These are phyloP conservation scores for Strigamia maritima DNA, from an alignment of 2,888 invertebrate genomes.

Conservation along the genomic window DNA sequence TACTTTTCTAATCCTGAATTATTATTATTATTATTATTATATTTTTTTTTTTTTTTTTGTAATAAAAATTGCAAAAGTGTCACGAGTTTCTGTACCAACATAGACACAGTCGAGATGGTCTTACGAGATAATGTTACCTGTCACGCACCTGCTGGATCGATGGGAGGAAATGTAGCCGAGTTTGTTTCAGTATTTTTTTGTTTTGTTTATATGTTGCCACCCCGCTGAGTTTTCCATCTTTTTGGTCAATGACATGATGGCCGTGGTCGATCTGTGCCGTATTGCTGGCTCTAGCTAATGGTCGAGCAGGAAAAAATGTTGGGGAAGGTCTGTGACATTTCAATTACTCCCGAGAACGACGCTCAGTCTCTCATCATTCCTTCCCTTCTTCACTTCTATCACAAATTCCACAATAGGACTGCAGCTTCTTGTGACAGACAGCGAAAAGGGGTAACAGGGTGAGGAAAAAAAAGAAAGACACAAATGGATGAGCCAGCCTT, in stretches of 20 bases:
- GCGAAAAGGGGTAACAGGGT: not conserved
- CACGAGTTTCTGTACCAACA: not conserved
- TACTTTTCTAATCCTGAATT: not conserved
- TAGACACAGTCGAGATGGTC: not conserved
- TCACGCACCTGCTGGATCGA: conserved; percentile 18
- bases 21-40: not conserved
- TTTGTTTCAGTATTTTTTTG: not conserved
- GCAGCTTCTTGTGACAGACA: not conserved
- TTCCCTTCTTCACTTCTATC: not conserved
- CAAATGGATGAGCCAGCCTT: conserved; percentile 14
- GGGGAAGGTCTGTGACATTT: conserved; percentile 10
- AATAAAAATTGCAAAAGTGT: not conserved
- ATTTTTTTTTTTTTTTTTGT: no score
- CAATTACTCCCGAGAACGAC: conserved; percentile 9
- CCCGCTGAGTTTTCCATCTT: conserved; percentile 13
- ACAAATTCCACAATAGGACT: not conserved
- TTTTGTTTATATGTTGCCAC: not conserved
- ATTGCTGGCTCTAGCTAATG: not conserved
- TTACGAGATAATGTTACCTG: not conserved
- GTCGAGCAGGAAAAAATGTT: not conserved
- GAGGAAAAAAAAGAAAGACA: not conserved
- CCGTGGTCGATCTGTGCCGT: not conserved
- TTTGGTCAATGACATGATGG: conserved; percentile 1
- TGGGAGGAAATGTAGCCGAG: not conserved
- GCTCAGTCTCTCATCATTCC: not conserved